Percentiles rank a stretch among this genome's conserved stretches.
phyloP scores from a whole-genome alignment of 2,888 invertebrate genomes.

The Drosophila ustulata region DNA sequence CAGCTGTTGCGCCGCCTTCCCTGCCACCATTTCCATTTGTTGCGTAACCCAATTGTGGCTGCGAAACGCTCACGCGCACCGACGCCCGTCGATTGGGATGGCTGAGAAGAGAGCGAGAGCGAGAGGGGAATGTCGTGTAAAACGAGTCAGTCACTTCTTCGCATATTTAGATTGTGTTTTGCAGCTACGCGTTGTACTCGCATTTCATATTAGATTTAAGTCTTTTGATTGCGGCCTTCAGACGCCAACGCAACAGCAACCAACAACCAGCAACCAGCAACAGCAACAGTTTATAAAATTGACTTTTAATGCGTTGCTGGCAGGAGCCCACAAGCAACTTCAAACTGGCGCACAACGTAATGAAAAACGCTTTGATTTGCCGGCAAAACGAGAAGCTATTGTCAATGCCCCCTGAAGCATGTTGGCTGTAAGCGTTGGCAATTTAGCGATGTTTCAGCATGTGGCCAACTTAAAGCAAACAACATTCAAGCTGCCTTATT shows the following conservation, averaged over 20 bases:
- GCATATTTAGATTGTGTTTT: constrained; percentile 56
- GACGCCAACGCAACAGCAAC: constrained; percentile 12
- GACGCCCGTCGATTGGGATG: constrained; percentile 81
- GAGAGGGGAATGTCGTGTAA: constrained; percentile 8
- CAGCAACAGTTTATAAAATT: constrained; percentile 70
- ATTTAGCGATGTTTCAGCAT: background rate
- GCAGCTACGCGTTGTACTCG: constrained; percentile 25
- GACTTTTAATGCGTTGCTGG: constrained; percentile 61
- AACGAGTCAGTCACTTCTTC: constrained; percentile 18
- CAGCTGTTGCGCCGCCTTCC: constrained; percentile 43
- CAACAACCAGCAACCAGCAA: constrained; percentile 6
- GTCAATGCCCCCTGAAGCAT: background rate
- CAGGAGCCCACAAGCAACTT: background rate
- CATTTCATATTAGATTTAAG: constrained; percentile 64
- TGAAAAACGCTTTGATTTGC: constrained; percentile 35
- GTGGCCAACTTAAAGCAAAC: constrained; percentile 2
- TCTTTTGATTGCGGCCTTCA: constrained; percentile 51
- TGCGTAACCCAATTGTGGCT: constrained; percentile 85
- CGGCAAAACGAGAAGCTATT: background rate
- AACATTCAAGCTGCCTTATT: background rate
- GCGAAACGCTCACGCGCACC: constrained; percentile 81
- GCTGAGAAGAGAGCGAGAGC: constrained; percentile 48
- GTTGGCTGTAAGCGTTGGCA: background rate
- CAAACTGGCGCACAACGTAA: constrained; percentile 29
- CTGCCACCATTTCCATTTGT: constrained; percentile 86